phyloP scores from a whole-genome alignment of 2,113 vertebrate genomes.

The Lepisosteus oculatus region DNA sequence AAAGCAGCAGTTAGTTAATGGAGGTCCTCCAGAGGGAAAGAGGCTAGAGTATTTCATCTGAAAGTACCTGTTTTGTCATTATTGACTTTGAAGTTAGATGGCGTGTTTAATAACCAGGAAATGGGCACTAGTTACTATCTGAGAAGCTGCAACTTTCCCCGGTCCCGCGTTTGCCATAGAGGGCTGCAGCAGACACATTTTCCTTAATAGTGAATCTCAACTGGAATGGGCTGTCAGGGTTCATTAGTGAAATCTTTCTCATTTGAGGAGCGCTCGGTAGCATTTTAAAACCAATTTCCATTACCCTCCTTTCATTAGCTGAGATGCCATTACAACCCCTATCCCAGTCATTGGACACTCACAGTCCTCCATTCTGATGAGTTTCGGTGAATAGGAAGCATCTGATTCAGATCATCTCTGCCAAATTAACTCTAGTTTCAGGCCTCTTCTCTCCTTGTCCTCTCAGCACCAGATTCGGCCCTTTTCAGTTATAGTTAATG shows the following conservation, averaged over 20 bases:
- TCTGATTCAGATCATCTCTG: slow-evolving; percentile 12
- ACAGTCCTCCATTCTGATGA: slow-evolving; percentile 39
- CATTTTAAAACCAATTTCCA: slow-evolving; percentile 73
- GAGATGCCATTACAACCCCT: slow-evolving; percentile 58
- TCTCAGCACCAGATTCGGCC: background rate
- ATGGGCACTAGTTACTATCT: slow-evolving; percentile 60
- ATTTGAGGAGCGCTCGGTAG: slow-evolving; percentile 62
- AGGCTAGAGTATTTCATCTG: slow-evolving; percentile 37
- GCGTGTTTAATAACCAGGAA: slow-evolving; percentile 69
- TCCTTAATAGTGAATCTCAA: slow-evolving; percentile 52
- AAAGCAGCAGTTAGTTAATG: slow-evolving; percentile 32
- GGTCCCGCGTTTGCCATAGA: slow-evolving; percentile 27
- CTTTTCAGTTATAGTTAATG: background rate
- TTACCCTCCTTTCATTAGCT: slow-evolving; percentile 69
- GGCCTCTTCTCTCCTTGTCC: background rate
- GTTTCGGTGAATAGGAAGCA: slow-evolving; percentile 7
- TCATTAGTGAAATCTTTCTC: slow-evolving; percentile 67
- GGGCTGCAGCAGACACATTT: slow-evolving; percentile 48
- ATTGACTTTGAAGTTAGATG: slow-evolving; percentile 53
- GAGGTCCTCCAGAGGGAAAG: slow-evolving; percentile 25
- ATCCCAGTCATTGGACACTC: slow-evolving; percentile 33
- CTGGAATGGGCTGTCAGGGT: slow-evolving; percentile 68
- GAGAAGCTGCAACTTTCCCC: slow-evolving; percentile 55
- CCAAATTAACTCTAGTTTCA: too few relatives aligned
- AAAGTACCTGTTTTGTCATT: slow-evolving; percentile 33